A percentile compares a stretch with the other conserved stretches of the same genome.
Evolutionary conservation across 2,113 vertebrate species (phyloP).

Genomic region (Pituophis catenifer): DNA sequence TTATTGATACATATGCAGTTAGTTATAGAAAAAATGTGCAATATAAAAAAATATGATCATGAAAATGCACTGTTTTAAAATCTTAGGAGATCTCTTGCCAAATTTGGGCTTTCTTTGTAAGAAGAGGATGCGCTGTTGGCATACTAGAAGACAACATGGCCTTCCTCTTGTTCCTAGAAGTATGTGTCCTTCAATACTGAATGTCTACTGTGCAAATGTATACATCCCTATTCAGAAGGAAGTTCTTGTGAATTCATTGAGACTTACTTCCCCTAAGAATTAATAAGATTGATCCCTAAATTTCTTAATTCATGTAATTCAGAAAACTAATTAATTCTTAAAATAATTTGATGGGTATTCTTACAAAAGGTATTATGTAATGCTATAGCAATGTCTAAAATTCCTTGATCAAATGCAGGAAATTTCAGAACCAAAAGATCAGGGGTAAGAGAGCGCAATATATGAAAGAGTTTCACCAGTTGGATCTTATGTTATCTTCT

Average conservation of each 20-base stretch:
- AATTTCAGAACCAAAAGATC: slow-evolving; percentile 30
- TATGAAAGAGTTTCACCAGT: slow-evolving; percentile 26
- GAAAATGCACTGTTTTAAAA: not conserved
- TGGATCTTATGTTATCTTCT: slow-evolving; percentile 36
- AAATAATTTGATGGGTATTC: slow-evolving; percentile 18
- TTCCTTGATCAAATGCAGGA: slow-evolving; percentile 7
- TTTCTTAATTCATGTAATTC: slow-evolving; percentile 33
- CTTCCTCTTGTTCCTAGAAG: not conserved
- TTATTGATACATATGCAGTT: slow-evolving; percentile 24
- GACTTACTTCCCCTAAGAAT: not conserved
- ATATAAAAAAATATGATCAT: slow-evolving; percentile 33
- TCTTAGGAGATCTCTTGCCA: not conserved
- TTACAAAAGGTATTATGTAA: slow-evolving; percentile 11
- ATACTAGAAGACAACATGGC: slow-evolving; percentile 31
- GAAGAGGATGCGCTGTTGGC: not conserved
- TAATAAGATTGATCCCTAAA: not conserved
- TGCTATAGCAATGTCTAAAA: slow-evolving; percentile 19
- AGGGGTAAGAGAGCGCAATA: slow-evolving; percentile 6
- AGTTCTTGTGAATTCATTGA: not conserved
- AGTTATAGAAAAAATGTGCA: not conserved
- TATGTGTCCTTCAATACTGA: not conserved
- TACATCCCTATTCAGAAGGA: not conserved
- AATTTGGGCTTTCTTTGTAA: not conserved
- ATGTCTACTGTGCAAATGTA: not conserved
- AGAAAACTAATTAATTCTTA: not conserved